Base-by-base conservation (phyloP, 2,888 invertebrate genomes). In the Ophion slaviceki region DNA sequence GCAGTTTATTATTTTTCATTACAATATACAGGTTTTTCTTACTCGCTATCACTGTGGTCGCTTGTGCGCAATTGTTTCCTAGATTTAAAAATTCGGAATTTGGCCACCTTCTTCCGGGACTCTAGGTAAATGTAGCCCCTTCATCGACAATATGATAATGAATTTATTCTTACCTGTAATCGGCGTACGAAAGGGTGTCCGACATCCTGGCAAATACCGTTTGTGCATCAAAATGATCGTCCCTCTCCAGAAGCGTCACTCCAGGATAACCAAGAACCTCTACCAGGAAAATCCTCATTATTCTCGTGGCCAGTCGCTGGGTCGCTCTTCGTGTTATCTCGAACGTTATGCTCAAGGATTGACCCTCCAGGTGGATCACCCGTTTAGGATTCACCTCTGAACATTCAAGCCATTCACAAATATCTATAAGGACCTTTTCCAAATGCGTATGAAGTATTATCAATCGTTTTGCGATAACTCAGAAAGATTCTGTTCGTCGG, bases 281-380 rank as follows among this genome's bases (percentile, higher is more conserved):
- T 64, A 92, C 94, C 11, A 96, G 90, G 88, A 95, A 95, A 80
- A 96, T 96, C 83, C 94, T 95, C 92, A 96, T 96, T 68, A 96
- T 94, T 86, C 95, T 94, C 0, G 96, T 95, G 53, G 94, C 94
- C 61, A 96, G 91, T 83, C 95, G 95, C 89, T 96, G 96, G 0
- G 95, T 95, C 10, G 95, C 90, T 76, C 95, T 93, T 47, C 93
- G 93, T 0, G 96, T 95, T 0, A 95, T 94, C 90, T 96, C 96
- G 79, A 96, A 91, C 1, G 93, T 94, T 32, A 95, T 93, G 82
- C 94, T 92, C 76, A 95, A 84, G 1, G 94, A 91, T 72, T 93
- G 89, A 5, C 93, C 93, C n/a, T 94, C 92, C 70, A 92, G 89
- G 80, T 94, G 92, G 40, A 94, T 92, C 75, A 94, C 93, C 74